Base-by-base conservation (phyloP, 2,797 vertebrate species). In the Tachyglossus aculeatus region DNA sequence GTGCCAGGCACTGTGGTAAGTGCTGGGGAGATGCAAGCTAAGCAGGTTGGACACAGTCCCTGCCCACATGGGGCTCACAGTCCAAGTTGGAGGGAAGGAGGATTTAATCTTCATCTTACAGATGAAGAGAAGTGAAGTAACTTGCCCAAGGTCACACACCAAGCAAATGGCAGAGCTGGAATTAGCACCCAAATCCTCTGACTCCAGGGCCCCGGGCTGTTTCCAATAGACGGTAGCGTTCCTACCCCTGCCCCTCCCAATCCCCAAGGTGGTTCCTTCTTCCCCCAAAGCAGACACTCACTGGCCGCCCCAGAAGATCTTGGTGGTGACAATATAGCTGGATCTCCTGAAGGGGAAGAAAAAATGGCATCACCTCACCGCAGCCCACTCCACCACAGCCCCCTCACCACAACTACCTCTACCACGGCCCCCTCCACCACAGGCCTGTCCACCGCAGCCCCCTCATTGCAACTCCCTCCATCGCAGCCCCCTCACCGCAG, bases 231-330 rank as follows among this genome's bases (percentile, higher is more conserved):
- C 41, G 40, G 5, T 12, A 44, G 52, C 9, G 3, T 34, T 9
- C 34, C 27, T 9, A 63, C n/a, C 8, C 38, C 22, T 21, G 19
- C 1, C 34, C 39, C 47, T 38, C 19, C 25, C 4, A 34, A 39
- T 10, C 33, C 25, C 25, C 14, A 15, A 40, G 38, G 21, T 45
- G n/a, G n/a, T n/a, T n/a, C n/a, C 22, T 38, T 50, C 37, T 33
- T 55, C 16, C 56, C 44, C 34, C 21, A 19, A 31, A 41, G 41
- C 9, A 54, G 50, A 22, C 62, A 96, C 96, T 96, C 90, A 98
- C 96, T 96, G 95, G 89, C 96, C 96, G 84, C 96, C 96, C 96
- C 95, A 94, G 73, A 96, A 97, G 84, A 98, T 96, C 83, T 97
- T 97, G 69, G 96, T 98, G 29, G 96, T 97, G 84, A 98, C 90